Base-by-base conservation (phyloP, 2,113 vertebrate species). In the Numenius arquata region DNA sequence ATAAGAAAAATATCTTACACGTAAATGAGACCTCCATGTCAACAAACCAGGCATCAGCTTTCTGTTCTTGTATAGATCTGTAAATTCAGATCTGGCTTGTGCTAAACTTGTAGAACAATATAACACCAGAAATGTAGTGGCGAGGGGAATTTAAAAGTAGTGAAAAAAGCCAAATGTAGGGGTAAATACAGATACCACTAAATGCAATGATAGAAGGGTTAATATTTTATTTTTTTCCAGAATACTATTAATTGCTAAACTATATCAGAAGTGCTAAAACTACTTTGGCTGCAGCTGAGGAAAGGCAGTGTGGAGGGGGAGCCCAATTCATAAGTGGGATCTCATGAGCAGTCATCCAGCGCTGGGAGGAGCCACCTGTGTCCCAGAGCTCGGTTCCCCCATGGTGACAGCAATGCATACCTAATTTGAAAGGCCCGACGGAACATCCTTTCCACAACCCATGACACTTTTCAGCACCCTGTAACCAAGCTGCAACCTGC, bases 371-470 rank as follows among this genome's bases (percentile, higher is more conserved):
- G n/a, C 38, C 40, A 45, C 34, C 62, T 15, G 13, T 61, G 25
- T 40, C 43, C 45, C 2, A 1, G 14, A 50, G 43, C 21, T 0
- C 0, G 12, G 26, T 48, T 65, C 9, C 29, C 38, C 17, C 15
- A 1, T 8, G 8, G 19, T 30, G 53, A 25, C 27, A 40, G 30
- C 34, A 48, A 10, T 8, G 27, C 19, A 26, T 2, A 45, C 36
- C 27, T 58, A 19, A 55, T 38, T 65, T 3, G 2, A 27, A 65
- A 76, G 8, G 17, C 22, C 6, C 5, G 8, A 12, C 15, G 53
- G 38, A 71, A 50, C 32, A 58, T 19, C 19, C 32, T 62, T 90
- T n/a, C 52, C 25, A 52, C 15, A 45, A 11, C 4, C 25, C 8
- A 8, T 3, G 15, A 34, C 9, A 10, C 13, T 70, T 84, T n/a